These are phyloP conservation scores for Ametastegia equiseti DNA, from an alignment of 2,888 invertebrate genomes.

Conservation along the genomic window DNA sequence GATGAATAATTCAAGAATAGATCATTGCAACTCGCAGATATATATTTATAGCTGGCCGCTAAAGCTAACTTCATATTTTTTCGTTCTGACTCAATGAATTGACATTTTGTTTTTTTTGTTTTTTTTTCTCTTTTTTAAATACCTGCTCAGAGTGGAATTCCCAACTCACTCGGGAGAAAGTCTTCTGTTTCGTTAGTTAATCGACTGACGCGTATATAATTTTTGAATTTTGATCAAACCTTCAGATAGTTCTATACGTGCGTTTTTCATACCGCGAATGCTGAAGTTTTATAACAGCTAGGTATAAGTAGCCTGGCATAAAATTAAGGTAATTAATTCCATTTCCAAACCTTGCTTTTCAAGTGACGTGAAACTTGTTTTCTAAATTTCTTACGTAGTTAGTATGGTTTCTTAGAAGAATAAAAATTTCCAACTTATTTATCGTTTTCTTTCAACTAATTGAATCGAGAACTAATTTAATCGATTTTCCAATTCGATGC, in stretches of 20 bases:
- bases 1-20: not conserved
- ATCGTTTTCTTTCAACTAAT: not conserved
- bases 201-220: not conserved
- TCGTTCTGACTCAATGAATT: not conserved
- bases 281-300: not conserved
- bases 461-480: not conserved
- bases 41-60: not conserved
- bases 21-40: not conserved
- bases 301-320: not conserved
- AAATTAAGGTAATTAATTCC: not conserved
- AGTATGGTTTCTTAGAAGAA: constrained; percentile 10
- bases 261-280: not conserved
- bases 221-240: not conserved
- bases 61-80: not conserved
- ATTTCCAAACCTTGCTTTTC: not conserved
- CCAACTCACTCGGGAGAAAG: constrained; percentile 12
- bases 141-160: not conserved
- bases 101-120: not conserved
- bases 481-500: constrained; percentile 28
- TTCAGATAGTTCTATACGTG: not conserved
- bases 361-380: not conserved
- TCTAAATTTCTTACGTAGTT: constrained; percentile 2
- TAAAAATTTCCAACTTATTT: not conserved
- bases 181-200: not conserved
- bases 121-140: not conserved